Conservation (phyloP, 2,113 vertebrate genomes). For the Charina bottae region DNA sequence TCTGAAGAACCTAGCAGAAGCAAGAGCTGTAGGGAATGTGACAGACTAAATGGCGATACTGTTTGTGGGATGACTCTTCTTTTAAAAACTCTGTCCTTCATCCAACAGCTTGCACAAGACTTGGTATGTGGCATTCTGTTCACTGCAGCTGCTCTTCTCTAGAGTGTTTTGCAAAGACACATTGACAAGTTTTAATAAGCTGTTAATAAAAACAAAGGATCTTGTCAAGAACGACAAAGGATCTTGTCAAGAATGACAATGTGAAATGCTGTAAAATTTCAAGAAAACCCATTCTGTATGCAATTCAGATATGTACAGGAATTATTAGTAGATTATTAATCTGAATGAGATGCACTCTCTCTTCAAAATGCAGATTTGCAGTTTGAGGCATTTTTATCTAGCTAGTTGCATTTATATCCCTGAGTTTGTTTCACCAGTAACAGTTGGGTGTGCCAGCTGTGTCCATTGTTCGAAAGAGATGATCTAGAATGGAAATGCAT, state of each 20-base stretch:
- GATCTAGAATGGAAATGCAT: neutral
- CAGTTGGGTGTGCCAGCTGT: neutral
- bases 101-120: constrained; percentile 92
- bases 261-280: neutral
- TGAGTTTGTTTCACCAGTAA: neutral
- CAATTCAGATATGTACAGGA: neutral
- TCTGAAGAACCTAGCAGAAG: constrained; percentile 73
- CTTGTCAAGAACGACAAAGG: neutral
- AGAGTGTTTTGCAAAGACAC: neutral
- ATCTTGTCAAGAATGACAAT: neutral
- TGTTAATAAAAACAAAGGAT: neutral
- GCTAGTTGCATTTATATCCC: neutral
- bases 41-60: constrained; percentile 48
- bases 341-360: neutral
- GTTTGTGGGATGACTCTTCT: constrained; percentile 86
- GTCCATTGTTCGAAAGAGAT: neutral
- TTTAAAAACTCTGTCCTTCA: constrained; percentile 91
- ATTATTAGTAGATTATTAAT: neutral
- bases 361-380: neutral
- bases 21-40: constrained; percentile 71
- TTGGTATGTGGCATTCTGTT: constrained; percentile 75
- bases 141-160: neutral
- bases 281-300: neutral
- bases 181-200: neutral
- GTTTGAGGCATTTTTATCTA: neutral